These are phyloP conservation scores for Aphyosemion australe DNA, from an alignment of 2,113 vertebrate genomes.

Conservation along the genomic window DNA sequence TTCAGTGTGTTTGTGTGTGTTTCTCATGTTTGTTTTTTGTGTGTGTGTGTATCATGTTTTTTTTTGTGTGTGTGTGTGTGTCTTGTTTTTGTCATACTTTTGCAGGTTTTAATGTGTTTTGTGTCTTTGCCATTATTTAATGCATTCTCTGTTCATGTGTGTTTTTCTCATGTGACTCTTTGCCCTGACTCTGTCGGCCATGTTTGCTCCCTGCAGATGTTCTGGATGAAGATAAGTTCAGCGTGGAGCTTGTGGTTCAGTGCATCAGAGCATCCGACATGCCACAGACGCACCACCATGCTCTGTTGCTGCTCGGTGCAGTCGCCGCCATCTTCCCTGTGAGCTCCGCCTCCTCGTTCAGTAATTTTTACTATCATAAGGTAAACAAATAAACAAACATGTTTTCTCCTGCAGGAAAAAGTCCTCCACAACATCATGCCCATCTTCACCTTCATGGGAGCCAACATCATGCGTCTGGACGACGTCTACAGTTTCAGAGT, in stretches of 20 bases:
- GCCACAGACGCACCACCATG: conserved; percentile 96
- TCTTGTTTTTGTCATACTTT: too few relatives aligned
- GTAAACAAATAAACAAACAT: neutral
- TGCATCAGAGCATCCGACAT: conserved; percentile 88
- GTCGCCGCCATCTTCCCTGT: conserved; percentile 93
- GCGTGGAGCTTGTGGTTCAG: conserved; percentile 94
- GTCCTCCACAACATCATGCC: conserved; percentile 99
- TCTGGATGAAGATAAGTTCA: conserved; percentile 94
- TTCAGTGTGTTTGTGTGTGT: too few relatives aligned
- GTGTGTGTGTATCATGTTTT: too few relatives aligned
- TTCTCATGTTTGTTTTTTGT: too few relatives aligned
- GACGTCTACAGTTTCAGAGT: conserved; percentile 96
- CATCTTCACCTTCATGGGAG: conserved; percentile 99
- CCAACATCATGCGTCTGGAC: conserved; percentile 92
- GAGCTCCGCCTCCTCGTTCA: conserved; percentile 30
- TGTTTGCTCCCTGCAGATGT: conserved; percentile 69
- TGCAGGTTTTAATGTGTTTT: too few relatives aligned
- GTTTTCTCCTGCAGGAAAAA: conserved; percentile 84
- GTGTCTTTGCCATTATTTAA: too few relatives aligned
- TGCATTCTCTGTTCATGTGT: too few relatives aligned
- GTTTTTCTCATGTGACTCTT: neutral
- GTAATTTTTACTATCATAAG: too few relatives aligned
- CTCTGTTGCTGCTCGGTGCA: conserved; percentile 88
- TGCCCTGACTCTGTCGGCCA: neutral
- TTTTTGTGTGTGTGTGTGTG: too few relatives aligned